Conservation (phyloP, 23 tunicate species). For the Halocynthia aurantium region DNA sequence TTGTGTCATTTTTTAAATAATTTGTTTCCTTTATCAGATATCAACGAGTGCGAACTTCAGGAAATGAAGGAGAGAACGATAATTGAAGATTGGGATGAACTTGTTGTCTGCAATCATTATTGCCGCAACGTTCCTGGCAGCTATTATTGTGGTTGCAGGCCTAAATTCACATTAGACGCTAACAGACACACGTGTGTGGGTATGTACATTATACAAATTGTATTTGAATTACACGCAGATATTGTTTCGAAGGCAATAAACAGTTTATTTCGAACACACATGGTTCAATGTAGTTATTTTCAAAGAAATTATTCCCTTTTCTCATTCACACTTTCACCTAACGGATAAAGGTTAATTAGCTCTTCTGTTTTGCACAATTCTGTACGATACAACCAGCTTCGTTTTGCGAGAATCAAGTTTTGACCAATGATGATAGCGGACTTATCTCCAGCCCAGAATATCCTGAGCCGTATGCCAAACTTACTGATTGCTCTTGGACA, state of each 20-base stretch:
- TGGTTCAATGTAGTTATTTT: too few relatives aligned
- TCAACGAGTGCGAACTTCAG: constrained; percentile 57
- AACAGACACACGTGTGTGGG: constrained; percentile 82
- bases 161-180: constrained; percentile 50
- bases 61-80: constrained; percentile 7
- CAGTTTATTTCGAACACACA: too few relatives aligned
- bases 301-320: too few relatives aligned
- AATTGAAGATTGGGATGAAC: constrained; percentile 69
- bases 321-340: too few relatives aligned
- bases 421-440: constrained; percentile 14
- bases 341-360: too few relatives aligned
- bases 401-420: constrained; percentile 19
- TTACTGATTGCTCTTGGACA: constrained; percentile 62
- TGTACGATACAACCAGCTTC: neutral
- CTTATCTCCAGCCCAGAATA: constrained; percentile 43
- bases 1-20: neutral
- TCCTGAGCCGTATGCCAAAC: constrained; percentile 55
- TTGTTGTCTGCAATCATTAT: constrained; percentile 60
- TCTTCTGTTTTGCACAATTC: neutral
- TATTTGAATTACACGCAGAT: too few relatives aligned
- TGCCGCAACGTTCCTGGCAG: constrained; percentile 66
- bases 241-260: too few relatives aligned
- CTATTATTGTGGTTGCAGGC: constrained; percentile 71
- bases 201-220: neutral
- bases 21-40: constrained; percentile 30